Percentiles rank a stretch among this genome's conserved stretches.
Conservation (phyloP, 2,797 vertebrate genomes). For the Sebastolobus alascanus region DNA sequence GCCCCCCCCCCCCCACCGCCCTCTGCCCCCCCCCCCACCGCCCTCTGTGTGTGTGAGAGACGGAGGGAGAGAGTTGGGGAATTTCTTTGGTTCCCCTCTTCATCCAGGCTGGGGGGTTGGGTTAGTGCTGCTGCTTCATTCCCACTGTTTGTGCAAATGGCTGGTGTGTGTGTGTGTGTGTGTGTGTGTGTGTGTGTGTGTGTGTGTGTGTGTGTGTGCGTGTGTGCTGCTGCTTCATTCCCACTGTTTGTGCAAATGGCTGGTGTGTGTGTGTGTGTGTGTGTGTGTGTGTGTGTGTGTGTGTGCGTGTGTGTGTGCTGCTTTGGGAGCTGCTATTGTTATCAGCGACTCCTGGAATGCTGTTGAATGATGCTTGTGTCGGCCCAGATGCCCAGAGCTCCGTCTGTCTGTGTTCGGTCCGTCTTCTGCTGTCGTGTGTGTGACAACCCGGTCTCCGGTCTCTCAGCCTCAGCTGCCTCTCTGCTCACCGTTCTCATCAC, state of each 20-base stretch:
- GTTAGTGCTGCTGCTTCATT: slow-evolving; percentile 47
- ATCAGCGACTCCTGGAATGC: slow-evolving; percentile 63
- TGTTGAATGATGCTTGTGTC: slow-evolving; percentile 60
- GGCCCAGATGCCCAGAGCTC: slow-evolving; percentile 52
- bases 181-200: slow-evolving; percentile 26
- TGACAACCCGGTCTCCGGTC: not conserved
- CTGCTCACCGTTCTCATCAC: not conserved
- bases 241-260: slow-evolving; percentile 41
- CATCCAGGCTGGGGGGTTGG: slow-evolving; percentile 47
- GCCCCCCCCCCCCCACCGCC: too few relatives aligned
- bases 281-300: slow-evolving; percentile 10
- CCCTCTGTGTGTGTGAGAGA: slow-evolving; percentile 30
- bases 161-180: not conserved
- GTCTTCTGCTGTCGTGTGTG: not conserved
- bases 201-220: slow-evolving; percentile 23
- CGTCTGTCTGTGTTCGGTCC: slow-evolving; percentile 43
- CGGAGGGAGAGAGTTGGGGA: slow-evolving; percentile 46
- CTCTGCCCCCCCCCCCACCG: too few relatives aligned
- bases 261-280: not conserved
- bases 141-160: slow-evolving; percentile 43
- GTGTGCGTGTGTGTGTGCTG: slow-evolving; percentile 26
- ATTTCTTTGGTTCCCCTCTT: slow-evolving; percentile 63
- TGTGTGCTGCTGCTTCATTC: slow-evolving; percentile 30
- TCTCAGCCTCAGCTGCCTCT: too few relatives aligned
- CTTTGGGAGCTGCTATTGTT: slow-evolving; percentile 66